These are phyloP conservation scores for Teleopsis dalmanni DNA, from an alignment of 1,140 invertebrate genomes.

Conservation along the genomic window DNA sequence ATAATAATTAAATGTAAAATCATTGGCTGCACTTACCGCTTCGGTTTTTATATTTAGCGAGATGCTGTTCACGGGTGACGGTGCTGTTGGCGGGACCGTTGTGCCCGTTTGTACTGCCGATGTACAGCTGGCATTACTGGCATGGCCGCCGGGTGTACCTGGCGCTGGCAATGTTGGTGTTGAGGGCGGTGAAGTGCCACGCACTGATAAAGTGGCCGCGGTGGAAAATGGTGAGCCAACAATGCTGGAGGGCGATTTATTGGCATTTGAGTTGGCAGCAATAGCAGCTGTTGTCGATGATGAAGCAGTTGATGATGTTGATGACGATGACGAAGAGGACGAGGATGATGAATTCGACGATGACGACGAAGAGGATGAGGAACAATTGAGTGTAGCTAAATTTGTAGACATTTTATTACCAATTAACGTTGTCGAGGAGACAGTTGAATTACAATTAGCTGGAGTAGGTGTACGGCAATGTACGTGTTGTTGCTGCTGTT, in stretches of 20 bases:
- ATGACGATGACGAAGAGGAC: conserved; percentile 32
- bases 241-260: conserved; percentile 18
- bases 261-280: conserved; percentile 40
- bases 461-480: conserved; percentile 15
- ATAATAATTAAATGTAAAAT: too few relatives aligned
- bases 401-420: conserved; percentile 17
- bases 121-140: conserved; percentile 11
- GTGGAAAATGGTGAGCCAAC: conserved; percentile 4
- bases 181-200: conserved; percentile 9
- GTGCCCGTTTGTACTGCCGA: neutral
- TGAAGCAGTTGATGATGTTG: conserved; percentile 33
- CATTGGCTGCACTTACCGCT: conserved; percentile 42
- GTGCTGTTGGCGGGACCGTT: conserved; percentile 6
- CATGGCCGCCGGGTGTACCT: neutral
- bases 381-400: conserved; percentile 5
- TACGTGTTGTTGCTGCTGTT: conserved; percentile 12
- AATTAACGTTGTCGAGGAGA: neutral
- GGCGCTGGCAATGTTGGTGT: conserved; percentile 8
- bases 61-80: conserved; percentile 22
- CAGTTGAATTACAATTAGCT: conserved; percentile 10
- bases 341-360: conserved; percentile 25
- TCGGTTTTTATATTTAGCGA: conserved; percentile 41
- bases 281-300: conserved; percentile 36
- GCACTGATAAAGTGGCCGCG: neutral
- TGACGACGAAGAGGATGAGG: conserved; percentile 17